Conservation (phyloP, 2,888 invertebrate genomes). For the Crossocerus cetratus region DNA sequence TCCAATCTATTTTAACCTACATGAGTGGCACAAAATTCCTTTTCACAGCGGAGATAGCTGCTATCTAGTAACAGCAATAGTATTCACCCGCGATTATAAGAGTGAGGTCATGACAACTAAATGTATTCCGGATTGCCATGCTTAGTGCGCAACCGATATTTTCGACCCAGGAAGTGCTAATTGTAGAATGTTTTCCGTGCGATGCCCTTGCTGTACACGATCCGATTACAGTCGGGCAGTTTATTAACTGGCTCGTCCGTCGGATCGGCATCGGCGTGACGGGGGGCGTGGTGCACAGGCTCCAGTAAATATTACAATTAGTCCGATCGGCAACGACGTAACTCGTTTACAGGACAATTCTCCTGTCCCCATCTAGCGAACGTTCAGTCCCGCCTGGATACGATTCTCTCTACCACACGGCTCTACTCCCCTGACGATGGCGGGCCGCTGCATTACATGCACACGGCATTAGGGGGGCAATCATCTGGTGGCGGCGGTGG, state of each 20-base stretch:
- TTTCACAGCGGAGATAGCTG: too few relatives aligned
- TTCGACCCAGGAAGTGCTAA: slow-evolving; percentile 3
- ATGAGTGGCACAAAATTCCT: too few relatives aligned
- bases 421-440: slow-evolving; percentile 47
- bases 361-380: slow-evolving; percentile 29
- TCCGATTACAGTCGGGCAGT: slow-evolving; percentile 28
- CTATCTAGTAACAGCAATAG: too few relatives aligned
- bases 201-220: slow-evolving; percentile 8
- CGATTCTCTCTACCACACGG: slow-evolving; percentile 24
- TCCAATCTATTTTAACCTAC: too few relatives aligned
- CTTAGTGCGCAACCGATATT: too few relatives aligned
- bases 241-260: slow-evolving; percentile 12
- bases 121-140: too few relatives aligned
- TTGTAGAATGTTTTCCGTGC: slow-evolving; percentile 15
- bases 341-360: slow-evolving; percentile 54
- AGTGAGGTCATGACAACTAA: too few relatives aligned
- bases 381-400: slow-evolving; percentile 13
- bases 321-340: slow-evolving; percentile 56
- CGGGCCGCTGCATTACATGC: slow-evolving; percentile 41
- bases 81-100: too few relatives aligned
- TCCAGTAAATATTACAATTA: slow-evolving; percentile 58
- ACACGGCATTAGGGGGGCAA: slow-evolving; percentile 49
- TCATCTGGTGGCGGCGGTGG: slow-evolving; percentile 38
- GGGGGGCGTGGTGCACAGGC: slow-evolving; percentile 6
- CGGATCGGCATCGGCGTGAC: slow-evolving; percentile 10